Conservation (phyloP, 2,113 vertebrate genomes). For the Pseudopipra pipra region DNA sequence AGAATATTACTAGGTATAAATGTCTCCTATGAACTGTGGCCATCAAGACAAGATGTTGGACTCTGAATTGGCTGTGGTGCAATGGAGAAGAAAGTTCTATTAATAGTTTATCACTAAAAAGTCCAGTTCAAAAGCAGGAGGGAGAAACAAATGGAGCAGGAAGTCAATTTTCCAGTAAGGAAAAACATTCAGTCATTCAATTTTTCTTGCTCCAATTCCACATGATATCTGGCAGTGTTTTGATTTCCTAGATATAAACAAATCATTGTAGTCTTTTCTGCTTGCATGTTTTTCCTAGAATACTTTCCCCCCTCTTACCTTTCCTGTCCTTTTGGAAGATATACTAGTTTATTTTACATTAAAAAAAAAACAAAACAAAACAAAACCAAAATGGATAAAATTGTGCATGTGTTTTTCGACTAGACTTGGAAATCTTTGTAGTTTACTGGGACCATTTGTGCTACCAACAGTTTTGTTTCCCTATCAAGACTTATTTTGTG, state of each 20-base stretch:
- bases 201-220: neutral
- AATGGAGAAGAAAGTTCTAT: neutral
- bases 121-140: neutral
- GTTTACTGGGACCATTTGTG: neutral
- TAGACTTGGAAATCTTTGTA: neutral
- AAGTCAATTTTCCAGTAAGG: neutral
- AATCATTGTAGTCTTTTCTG: neutral
- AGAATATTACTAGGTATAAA: neutral
- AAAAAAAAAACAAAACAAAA: neutral
- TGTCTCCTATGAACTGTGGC: neutral
- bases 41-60: neutral
- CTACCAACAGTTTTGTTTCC: neutral
- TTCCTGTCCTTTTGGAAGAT: neutral
- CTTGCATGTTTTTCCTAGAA: neutral
- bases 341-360: neutral
- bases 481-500: neutral
- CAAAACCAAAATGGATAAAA: neutral
- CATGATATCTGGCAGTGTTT: neutral
- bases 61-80: neutral
- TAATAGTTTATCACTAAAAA: neutral
- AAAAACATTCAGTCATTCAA: neutral
- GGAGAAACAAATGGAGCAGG: neutral
- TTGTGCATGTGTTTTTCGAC: fast-evolving
- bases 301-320: neutral
- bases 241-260: neutral